Base-by-base conservation (phyloP, 1,140 invertebrate species). In the Drosophila takahashii region DNA sequence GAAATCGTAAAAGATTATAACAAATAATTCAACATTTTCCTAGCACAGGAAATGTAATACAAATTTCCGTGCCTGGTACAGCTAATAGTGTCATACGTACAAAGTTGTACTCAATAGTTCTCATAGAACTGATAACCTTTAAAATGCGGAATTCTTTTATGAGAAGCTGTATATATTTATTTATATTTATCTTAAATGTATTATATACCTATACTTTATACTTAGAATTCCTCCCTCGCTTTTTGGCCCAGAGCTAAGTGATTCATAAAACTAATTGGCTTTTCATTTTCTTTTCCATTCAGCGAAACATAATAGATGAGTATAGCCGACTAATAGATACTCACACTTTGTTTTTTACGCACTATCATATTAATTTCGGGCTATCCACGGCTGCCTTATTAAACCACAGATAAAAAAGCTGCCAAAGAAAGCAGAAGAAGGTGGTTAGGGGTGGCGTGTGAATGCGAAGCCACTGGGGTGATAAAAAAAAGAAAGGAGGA, bases 301-400 rank as follows among this genome's bases (percentile, higher is more conserved):
- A 45, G 10, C 11, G 10, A 26, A 45, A 22, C 9, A 5, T 6
- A 29, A 39, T 34, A 10, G 37, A 54, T 36, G 5, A 6, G 10
- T 22, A 45, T 11, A 22, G 13, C 22, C n/a, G 27, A 44, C 36
- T 60, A 58, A 41, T 48, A 45, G 36, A 39, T 65, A 60, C 42
- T 52, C 54, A 37, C 42, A 67, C 54, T 48, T 59, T 51, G 50
- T n/a, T 34, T 60, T 67, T 61, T 56, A 52, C 45, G n/a, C 11
- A 42, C 15, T 71, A 48, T 29, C 56, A 66, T 78, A 70, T 69
- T 70, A 70, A 70, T 70, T 70, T 69, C 37, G 16, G 16, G 16
- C 60, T 50, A 62, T 59, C 45, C 53, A 26, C n/a, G 53, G 57
- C 53, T 75, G 45, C 60, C 57, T 41, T 29, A 65, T 48, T n/a